phyloP scores from a whole-genome alignment of 2,113 vertebrate species.

The Procapra przewalskii region DNA sequence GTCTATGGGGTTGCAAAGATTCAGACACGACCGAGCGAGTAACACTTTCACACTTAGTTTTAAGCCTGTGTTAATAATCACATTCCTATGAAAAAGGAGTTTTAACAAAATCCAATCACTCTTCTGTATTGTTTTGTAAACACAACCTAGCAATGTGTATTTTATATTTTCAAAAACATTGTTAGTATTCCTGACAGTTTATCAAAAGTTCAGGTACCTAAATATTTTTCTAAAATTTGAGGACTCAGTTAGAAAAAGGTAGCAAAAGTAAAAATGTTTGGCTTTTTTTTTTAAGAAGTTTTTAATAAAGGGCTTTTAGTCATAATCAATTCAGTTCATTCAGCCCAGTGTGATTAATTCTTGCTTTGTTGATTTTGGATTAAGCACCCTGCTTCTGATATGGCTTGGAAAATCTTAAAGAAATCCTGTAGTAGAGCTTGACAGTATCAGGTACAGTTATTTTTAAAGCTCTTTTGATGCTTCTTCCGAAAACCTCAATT shows the following conservation, averaged over 20 bases:
- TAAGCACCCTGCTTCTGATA: not conserved
- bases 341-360: not conserved
- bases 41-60: not conserved
- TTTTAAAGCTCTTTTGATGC: not conserved
- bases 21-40: accelerated
- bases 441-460: not conserved
- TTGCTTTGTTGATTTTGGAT: not conserved
- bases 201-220: not conserved
- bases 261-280: not conserved
- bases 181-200: not conserved
- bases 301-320: not conserved
- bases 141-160: not conserved
- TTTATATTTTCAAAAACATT: not conserved
- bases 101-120: not conserved
- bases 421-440: not conserved
- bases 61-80: not conserved
- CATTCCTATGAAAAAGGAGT: not conserved
- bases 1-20: not conserved
- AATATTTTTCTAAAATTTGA: not conserved
- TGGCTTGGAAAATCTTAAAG: not conserved
- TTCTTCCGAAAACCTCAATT: not conserved
- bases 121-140: not conserved
- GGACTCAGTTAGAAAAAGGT: not conserved
- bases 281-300: not conserved
- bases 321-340: not conserved